Percentiles rank a stretch among this genome's conserved stretches.
Evolutionary conservation across 2,888 invertebrate species (phyloP).

Genomic region (Drosophila cognata): DNA sequence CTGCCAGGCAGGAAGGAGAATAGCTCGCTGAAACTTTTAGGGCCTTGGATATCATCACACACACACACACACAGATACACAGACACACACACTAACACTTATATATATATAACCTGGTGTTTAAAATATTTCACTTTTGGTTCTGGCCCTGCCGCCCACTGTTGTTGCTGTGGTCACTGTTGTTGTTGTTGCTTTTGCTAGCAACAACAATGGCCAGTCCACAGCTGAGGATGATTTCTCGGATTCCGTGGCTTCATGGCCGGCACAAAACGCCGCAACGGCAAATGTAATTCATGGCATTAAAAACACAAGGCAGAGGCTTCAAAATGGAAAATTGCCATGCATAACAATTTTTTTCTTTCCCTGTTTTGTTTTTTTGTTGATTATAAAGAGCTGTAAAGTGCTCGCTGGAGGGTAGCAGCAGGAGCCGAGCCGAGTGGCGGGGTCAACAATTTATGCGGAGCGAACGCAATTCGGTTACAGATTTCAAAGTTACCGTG

Average conservation of each 20-base stretch:
- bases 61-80: conserved; percentile 25
- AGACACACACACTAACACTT: conserved; percentile 12
- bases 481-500: conserved; percentile 53
- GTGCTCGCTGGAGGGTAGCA: conserved; percentile 46
- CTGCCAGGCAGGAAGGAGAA: conserved; percentile 20
- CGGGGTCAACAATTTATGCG: conserved; percentile 65
- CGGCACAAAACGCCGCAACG: conserved; percentile 28
- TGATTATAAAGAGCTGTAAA: conserved; percentile 74
- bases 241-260: conserved; percentile 32
- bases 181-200: conserved; percentile 18
- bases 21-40: conserved; percentile 28
- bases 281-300: conserved; percentile 74
- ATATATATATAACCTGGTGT: conserved; percentile 55
- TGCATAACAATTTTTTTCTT: conserved; percentile 77
- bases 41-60: conserved; percentile 51
- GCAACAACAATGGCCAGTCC: conserved; percentile 55
- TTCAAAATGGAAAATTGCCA: conserved; percentile 81
- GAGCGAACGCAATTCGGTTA: conserved; percentile 69
- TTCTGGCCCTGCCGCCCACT: conserved; percentile 56
- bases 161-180: conserved; percentile 20
- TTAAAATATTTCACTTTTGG: conserved; percentile 82
- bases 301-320: conserved; percentile 69
- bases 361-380: conserved; percentile 28
- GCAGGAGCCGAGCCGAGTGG: conserved; percentile 1
- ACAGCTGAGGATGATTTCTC: conserved; percentile 43